These are phyloP conservation scores for Scartelaos histophorus DNA, from an alignment of 2,113 vertebrate genomes.

Conservation along the genomic window DNA sequence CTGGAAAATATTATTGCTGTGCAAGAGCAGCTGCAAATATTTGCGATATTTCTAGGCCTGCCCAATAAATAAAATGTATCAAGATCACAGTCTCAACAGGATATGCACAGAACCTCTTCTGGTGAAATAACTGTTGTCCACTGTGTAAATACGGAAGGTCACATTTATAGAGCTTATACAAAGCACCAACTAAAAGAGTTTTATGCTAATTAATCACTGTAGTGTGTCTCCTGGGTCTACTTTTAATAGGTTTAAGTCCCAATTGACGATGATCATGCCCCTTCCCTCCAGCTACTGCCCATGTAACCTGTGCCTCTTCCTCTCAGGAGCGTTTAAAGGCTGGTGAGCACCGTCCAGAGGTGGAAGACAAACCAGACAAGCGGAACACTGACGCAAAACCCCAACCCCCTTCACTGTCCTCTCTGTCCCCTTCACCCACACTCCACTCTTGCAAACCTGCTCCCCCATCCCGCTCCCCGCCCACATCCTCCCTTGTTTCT, in stretches of 20 bases:
- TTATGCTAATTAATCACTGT: not conserved
- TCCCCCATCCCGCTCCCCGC: constrained; percentile 74
- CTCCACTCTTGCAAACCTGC: constrained; percentile 84
- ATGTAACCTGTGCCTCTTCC: constrained; percentile 7
- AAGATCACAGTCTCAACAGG: not conserved
- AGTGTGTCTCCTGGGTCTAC: not conserved
- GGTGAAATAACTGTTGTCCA: not conserved
- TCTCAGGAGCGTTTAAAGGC: constrained; percentile 91
- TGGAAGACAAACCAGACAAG: constrained; percentile 88
- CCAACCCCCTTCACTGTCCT: constrained; percentile 70
- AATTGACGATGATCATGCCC: not conserved
- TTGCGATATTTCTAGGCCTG: not conserved
- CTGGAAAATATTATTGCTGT: not conserved
- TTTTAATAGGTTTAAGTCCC: not conserved
- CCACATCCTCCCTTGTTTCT: constrained; percentile 81
- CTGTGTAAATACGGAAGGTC: not conserved
- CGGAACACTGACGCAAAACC: constrained; percentile 82
- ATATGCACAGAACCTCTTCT: not conserved
- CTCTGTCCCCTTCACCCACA: constrained; percentile 71
- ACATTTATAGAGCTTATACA: not conserved
- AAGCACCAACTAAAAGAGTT: not conserved
- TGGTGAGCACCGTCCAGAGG: constrained; percentile 83
- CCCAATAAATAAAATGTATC: not conserved
- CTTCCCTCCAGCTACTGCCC: not conserved
- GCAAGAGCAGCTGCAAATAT: constrained; percentile 4